phyloP scores from a whole-genome alignment of 2,888 invertebrate species.

The Theodoxus fluviatilis region DNA sequence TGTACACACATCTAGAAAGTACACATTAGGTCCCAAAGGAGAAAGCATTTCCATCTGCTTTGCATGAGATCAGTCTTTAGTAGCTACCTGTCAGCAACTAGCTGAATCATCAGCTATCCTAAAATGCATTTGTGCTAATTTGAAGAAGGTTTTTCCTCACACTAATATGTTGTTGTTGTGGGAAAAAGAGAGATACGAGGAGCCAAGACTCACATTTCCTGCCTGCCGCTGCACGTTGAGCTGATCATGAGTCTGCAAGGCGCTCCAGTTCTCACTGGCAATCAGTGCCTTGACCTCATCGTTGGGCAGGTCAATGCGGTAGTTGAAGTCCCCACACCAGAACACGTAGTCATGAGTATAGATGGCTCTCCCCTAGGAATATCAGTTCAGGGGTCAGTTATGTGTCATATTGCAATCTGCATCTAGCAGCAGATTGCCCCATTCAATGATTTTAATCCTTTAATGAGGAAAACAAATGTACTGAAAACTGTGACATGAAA shows the following conservation, averaged over 20 bases:
- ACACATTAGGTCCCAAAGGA: too few species aligned
- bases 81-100: not conserved
- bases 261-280: constrained; percentile 76
- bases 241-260: constrained; percentile 87
- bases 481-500: too few species aligned
- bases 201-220: constrained; percentile 51
- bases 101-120: too few species aligned
- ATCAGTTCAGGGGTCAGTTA: too few species aligned
- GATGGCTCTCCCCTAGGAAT: constrained; percentile 81
- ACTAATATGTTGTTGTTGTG: too few species aligned
- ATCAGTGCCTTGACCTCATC: constrained; percentile 89
- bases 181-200: not conserved
- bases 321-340: constrained; percentile 99
- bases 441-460: too few species aligned
- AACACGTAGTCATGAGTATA: constrained; percentile 97
- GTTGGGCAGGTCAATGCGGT: constrained; percentile 93
- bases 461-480: too few species aligned
- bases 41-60: not conserved
- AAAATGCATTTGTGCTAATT: too few species aligned
- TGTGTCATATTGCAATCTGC: too few species aligned
- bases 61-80: not conserved
- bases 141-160: too few species aligned
- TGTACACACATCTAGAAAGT: too few species aligned
- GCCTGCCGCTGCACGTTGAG: constrained; percentile 70
- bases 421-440: too few species aligned